A percentile compares a stretch with the other conserved stretches of the same genome.
Conservation (phyloP, 2,113 vertebrate species). For the Saccopteryx leptura region DNA sequence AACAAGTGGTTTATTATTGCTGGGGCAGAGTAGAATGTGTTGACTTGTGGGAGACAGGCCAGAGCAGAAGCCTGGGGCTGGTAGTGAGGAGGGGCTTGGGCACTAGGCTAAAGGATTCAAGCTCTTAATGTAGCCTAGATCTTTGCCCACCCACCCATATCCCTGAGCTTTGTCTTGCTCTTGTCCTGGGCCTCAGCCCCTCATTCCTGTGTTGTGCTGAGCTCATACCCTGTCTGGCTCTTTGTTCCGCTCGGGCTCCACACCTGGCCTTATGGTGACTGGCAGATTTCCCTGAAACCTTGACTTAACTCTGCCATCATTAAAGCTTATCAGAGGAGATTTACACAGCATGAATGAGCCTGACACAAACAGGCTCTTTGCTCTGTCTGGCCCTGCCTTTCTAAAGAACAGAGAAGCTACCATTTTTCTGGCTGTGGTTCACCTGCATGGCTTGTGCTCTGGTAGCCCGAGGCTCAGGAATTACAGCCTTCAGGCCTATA, state of each 20-base stretch:
- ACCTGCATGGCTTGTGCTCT: neutral
- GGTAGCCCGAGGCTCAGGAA: neutral
- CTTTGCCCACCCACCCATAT: neutral
- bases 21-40: neutral
- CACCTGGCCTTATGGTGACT: neutral
- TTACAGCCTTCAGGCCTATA: neutral
- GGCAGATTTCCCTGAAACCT: neutral
- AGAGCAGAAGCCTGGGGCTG: neutral
- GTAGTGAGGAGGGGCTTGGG: neutral
- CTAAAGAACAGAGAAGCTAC: neutral
- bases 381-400: neutral
- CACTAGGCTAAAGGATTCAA: neutral
- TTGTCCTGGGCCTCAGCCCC: neutral
- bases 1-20: neutral
- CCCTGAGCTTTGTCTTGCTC: neutral
- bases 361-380: neutral
- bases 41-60: neutral
- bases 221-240: neutral
- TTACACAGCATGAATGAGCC: neutral
- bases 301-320: constrained; percentile 5
- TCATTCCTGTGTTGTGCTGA: neutral
- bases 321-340: neutral
- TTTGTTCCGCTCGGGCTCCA: neutral
- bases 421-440: constrained; percentile 16
- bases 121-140: neutral